These are phyloP conservation scores for Rotaria magnacalcarata DNA, from an alignment of 2,888 invertebrate species.

Conservation along the genomic window DNA sequence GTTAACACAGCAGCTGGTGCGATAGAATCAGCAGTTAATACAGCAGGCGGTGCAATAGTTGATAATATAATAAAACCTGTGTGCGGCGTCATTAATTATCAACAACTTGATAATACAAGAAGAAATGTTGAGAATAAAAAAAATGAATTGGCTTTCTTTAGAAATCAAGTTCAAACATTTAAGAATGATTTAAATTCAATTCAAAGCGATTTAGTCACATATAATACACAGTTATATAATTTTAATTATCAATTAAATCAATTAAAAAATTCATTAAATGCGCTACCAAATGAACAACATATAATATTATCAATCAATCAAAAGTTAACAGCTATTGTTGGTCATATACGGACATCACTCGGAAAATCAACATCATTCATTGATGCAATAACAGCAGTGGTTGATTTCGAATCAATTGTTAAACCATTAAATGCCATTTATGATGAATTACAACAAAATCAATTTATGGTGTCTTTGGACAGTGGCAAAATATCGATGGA, in stretches of 20 bases:
- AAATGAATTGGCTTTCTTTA: not conserved
- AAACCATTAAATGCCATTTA: slow-evolving; percentile 30
- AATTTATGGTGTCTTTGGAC: not conserved
- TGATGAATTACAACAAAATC: slow-evolving; percentile 37
- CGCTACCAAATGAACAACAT: slow-evolving; percentile 13
- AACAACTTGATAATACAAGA: slow-evolving; percentile 12
- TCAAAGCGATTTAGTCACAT: slow-evolving; percentile 7
- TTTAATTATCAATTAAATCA: slow-evolving; percentile 29
- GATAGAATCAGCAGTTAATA: not conserved
- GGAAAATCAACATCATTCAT: not conserved
- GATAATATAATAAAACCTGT: slow-evolving; percentile 20
- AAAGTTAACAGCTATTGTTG: not conserved
- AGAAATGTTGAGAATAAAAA: slow-evolving; percentile 23
- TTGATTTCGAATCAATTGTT: not conserved
- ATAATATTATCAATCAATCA: not conserved
- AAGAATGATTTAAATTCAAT: not conserved
- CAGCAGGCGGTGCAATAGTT: not conserved
- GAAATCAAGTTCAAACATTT: slow-evolving; percentile 16
- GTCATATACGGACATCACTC: not conserved
- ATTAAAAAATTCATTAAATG: not conserved
- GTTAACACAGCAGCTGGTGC: not conserved
- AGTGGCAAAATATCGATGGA: not conserved
- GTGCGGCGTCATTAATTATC: slow-evolving; percentile 21
- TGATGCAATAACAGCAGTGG: not conserved
- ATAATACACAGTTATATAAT: not conserved